Base-by-base conservation (phyloP, 2,113 vertebrate genomes). In the Sprattus sprattus region DNA sequence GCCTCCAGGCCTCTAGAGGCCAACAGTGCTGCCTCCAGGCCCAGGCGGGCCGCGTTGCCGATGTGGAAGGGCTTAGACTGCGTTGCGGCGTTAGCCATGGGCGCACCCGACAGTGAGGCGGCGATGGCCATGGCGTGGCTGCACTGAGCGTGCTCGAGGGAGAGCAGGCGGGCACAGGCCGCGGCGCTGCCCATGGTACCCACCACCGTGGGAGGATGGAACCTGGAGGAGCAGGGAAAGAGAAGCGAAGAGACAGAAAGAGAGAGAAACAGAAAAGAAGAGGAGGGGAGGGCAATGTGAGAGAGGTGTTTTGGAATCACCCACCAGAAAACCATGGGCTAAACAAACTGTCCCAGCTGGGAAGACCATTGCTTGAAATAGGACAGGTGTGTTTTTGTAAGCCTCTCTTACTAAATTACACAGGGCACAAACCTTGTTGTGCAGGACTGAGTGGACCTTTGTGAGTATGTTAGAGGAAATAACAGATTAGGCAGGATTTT, bases 51-150 rank as follows among this genome's bases (percentile, higher is more conserved):
- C 0, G 97, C 96, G 0, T 97, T 97, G 0, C 96, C 97, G 0
- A 97, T 94, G 80, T 98, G 97, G 64, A 98, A 87, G 0, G 97
- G 96, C 89, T 98, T 98, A 86, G 95, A 95, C 82, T 96, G 96
- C 46, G 97, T 97, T 88, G 97, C 97, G 0, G 97, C 97, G 0
- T 98, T 98, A 18, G 96, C 96, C 97, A 98, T 97, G 9, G 97
- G 97, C 0, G 97, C 97, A 10, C 97, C 97, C 0, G 97, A 95
- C 0, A 97, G 93, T 0, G 97, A 97, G 0, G 96, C 96, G 0
- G 96, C 96, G 0, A 97, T 96, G 75, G 96, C 96, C 89, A 97
- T 84, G 2, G 96, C 96, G 4, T 97, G 95, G 20, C 93, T 85
- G 60, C 96, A 96, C 89, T 94, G 95, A 1, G 89, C 60, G 0